Percentiles rank a stretch among this genome's conserved stretches.
Conservation (phyloP, 2,113 vertebrate species). For the Crotophaga sulcirostris region DNA sequence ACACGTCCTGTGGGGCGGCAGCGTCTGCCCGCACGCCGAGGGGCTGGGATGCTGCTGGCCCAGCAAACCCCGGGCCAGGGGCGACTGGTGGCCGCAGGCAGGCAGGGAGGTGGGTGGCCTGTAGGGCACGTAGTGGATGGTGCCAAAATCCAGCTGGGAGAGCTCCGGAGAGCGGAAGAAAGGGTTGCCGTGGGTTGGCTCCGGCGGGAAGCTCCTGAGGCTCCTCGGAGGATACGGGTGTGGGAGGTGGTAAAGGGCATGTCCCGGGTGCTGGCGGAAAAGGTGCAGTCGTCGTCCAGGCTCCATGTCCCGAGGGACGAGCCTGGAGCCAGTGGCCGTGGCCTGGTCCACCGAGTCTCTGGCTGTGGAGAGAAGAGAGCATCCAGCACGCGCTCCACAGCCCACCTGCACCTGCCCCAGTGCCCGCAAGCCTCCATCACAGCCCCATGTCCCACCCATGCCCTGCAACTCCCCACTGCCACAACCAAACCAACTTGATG, state of each 20-base stretch:
- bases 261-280: constrained; percentile 81
- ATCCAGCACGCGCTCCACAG: neutral
- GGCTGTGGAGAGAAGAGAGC: constrained; percentile 59
- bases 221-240: constrained; percentile 73
- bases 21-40: neutral
- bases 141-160: constrained; percentile 75
- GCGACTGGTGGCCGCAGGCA: constrained; percentile 69
- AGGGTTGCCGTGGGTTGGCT: constrained; percentile 75
- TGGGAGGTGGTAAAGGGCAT: constrained; percentile 81
- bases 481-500: neutral
- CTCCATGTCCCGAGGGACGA: constrained; percentile 65
- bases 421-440: accelerated
- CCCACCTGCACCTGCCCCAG: neutral
- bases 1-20: constrained; percentile 71
- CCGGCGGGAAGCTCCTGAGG: constrained; percentile 74
- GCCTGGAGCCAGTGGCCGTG: neutral
- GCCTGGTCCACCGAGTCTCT: constrained; percentile 58
- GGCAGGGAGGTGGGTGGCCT: constrained; percentile 65
- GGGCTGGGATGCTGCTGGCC: constrained; percentile 72
- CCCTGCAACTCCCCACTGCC: neutral
- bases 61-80: constrained; percentile 61
- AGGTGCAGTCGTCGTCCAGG: constrained; percentile 87
- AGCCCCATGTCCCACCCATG: too few relatives aligned
- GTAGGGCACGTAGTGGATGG: constrained; percentile 80
- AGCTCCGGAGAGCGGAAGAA: constrained; percentile 80